These are phyloP conservation scores for Bicyclus anynana DNA, from an alignment of 1,140 invertebrate species.

Conservation along the genomic window DNA sequence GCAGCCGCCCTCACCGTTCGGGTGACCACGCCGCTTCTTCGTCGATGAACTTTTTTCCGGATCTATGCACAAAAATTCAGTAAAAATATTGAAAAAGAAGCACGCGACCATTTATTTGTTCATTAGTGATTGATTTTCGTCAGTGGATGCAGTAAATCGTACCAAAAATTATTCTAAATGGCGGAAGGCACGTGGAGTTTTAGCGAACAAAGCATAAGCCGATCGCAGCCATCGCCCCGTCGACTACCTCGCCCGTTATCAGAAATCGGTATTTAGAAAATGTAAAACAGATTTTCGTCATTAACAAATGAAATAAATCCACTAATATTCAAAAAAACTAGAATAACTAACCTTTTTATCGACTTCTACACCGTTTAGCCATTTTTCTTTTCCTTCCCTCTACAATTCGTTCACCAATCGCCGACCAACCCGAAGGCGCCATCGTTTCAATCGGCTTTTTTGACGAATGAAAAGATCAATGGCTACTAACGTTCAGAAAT, in stretches of 20 bases:
- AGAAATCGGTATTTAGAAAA: constrained; percentile 41
- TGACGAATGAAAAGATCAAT: constrained; percentile 47
- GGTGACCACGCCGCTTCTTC: constrained; percentile 28
- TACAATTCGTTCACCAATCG: constrained; percentile 54
- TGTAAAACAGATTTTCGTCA: no score
- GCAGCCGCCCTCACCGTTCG: constrained; percentile 5
- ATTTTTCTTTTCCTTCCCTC: constrained; percentile 59
- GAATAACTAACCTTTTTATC: constrained; percentile 60
- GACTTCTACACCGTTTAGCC: constrained; percentile 67
- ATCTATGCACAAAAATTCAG: constrained; percentile 5
- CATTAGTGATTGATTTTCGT: not conserved
- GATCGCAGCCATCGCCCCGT: constrained; percentile 46
- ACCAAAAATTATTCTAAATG: constrained; percentile 51
- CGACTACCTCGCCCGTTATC: constrained; percentile 52
- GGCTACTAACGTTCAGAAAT: constrained; percentile 45
- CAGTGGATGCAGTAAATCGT: constrained; percentile 8
- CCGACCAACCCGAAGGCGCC: constrained; percentile 47
- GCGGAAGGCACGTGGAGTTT: constrained; percentile 74
- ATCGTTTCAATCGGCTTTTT: constrained; percentile 55
- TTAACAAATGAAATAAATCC: no score
- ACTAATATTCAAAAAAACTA: not conserved
- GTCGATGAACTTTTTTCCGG: constrained; percentile 15
- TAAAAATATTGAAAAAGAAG: not conserved
- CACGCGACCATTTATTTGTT: not conserved
- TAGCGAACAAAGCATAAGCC: constrained; percentile 69